A percentile compares a stretch with the other conserved stretches of the same genome.
phyloP scores from a whole-genome alignment of 1,140 invertebrate genomes.

The Calliopsis andreniformis region DNA sequence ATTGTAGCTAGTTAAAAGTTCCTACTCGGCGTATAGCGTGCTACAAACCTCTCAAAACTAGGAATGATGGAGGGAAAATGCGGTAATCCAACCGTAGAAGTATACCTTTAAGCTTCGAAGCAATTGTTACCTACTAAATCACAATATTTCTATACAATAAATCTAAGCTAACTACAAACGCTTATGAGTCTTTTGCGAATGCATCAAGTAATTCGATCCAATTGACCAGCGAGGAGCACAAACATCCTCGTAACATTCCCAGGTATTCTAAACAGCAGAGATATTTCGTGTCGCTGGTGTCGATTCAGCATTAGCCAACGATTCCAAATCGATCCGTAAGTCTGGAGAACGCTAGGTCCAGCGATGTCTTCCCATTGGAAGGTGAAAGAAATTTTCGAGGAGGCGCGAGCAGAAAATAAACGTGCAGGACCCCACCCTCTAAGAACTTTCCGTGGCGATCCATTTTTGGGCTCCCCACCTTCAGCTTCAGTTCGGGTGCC shows the following conservation, averaged over 20 bases:
- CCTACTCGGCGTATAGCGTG: constrained; percentile 47
- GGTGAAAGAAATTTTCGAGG: constrained; percentile 50
- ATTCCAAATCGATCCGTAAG: not conserved
- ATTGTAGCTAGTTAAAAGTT: constrained; percentile 51
- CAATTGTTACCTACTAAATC: not conserved
- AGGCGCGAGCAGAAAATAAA: constrained; percentile 68
- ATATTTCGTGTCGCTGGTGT: not conserved
- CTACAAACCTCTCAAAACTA: constrained; percentile 36
- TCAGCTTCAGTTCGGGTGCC: constrained; percentile 1
- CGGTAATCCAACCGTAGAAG: too few relatives aligned
- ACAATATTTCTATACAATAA: too few relatives aligned
- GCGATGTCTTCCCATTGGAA: constrained; percentile 12
- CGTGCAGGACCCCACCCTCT: constrained; percentile 60
- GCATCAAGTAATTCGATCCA: constrained; percentile 5
- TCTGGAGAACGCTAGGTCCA: constrained; percentile 12
- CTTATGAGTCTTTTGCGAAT: not conserved
- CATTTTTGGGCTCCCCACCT: constrained; percentile 82
- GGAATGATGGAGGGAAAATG: not conserved
- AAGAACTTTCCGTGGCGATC: constrained; percentile 72
- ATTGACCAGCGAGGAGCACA: not conserved
- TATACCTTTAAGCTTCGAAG: not conserved
- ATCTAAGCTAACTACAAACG: not conserved
- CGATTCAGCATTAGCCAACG: not conserved
- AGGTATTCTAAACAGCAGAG: not conserved
- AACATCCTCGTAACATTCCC: not conserved